Base-by-base conservation (phyloP, 2,113 vertebrate species). In the Elgaria multicarinata region DNA sequence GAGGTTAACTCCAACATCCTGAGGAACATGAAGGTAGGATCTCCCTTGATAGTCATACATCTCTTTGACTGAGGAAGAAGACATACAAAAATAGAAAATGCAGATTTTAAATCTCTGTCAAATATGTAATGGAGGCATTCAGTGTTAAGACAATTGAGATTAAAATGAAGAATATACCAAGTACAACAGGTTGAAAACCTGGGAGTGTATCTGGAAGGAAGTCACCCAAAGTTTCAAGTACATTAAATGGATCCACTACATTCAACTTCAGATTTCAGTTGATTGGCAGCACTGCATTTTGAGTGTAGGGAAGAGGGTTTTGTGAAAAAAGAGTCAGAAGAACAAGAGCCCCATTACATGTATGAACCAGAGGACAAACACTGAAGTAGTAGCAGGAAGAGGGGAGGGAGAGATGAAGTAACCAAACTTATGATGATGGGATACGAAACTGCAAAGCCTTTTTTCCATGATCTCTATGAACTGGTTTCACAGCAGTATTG, bases 1-100 rank as follows among this genome's bases (percentile, higher is more conserved):
- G 33, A 99, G 97, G 95, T 99, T 99, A 92, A 99, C 97, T 83
- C 99, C 99, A 93, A 99, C 98, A 91, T 99, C 99, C 96, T 99
- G 99, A 90, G 99, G 99, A 81, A 99, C 95, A 42, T 99, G 99
- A 86, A 99, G 98, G 81, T 99, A 99, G 3, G 99, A 99, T 90
- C 99, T 98, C 58, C 99, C 99, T 93, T 99, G 99, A 94, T 99
- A 99, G 96, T 99, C 99, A 85, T 98, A 99, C 97, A 99, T 99
- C 91, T 99, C 99, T 96, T 99, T 99, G 95, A 99, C 99, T 99
- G 94, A 82, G 96, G 96, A 89, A 83, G 44, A 88, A 94, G 82
- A 80, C 44, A 89, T 91, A 92, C 39, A 83, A 90, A 88, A 93
- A n/a, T 13, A 88, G 39, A 92, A 9, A 93, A 64, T 91, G 5